Conservation (phyloP, 2,888 invertebrate genomes). For the Lasioglossum marginatum region DNA sequence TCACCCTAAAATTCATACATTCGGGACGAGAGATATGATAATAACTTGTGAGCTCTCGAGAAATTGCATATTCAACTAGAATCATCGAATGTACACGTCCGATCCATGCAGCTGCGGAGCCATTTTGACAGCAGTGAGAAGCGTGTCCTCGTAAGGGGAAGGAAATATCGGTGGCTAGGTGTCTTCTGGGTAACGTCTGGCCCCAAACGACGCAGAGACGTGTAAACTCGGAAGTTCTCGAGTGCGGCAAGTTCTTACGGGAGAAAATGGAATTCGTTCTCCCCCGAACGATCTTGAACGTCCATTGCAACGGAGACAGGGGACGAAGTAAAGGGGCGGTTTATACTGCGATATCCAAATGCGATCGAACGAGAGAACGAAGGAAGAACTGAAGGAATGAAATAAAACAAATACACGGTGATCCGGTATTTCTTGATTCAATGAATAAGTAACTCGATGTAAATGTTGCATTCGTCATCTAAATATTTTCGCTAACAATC, state of each 20-base stretch:
- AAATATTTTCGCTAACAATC: not conserved
- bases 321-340: slow-evolving; percentile 21
- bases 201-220: slow-evolving; percentile 38
- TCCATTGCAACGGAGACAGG: slow-evolving; percentile 13
- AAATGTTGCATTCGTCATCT: not conserved
- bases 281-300: slow-evolving; percentile 47
- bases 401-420: slow-evolving; percentile 8
- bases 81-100: slow-evolving; percentile 28
- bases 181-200: slow-evolving; percentile 38
- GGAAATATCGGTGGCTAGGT: slow-evolving; percentile 28
- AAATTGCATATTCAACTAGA: not conserved
- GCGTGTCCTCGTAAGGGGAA: slow-evolving; percentile 13
- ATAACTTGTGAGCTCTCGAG: not conserved
- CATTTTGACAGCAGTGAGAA: slow-evolving; percentile 10
- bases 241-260: slow-evolving; percentile 56
- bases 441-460: not conserved
- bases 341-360: slow-evolving; percentile 63
- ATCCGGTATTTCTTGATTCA: not conserved
- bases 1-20: not conserved
- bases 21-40: not conserved
- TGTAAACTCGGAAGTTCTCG: slow-evolving; percentile 57
- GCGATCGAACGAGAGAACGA: slow-evolving; percentile 52
- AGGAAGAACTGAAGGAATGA: slow-evolving; percentile 9
- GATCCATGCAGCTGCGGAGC: slow-evolving; percentile 13
- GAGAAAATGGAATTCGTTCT: slow-evolving; percentile 66